Evolutionary conservation across 2,113 vertebrate genomes (phyloP).

Genomic region (Microcebus jonahi): DNA sequence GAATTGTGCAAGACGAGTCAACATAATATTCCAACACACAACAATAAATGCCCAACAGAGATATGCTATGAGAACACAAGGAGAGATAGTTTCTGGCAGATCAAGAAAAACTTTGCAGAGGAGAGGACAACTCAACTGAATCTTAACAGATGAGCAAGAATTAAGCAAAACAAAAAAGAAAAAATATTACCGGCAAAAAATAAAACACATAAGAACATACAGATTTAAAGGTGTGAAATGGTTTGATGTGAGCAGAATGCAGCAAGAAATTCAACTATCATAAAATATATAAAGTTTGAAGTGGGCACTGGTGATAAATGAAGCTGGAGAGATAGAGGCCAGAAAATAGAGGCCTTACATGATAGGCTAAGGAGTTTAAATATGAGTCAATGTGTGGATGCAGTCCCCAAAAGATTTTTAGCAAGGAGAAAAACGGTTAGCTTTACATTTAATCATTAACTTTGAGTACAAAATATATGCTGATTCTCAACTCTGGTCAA

Average conservation of each 20-base stretch:
- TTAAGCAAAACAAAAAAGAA: slow-evolving; percentile 1
- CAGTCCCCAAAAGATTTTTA: not conserved
- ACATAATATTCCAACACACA: not conserved
- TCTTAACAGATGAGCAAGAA: not conserved
- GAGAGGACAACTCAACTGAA: not conserved
- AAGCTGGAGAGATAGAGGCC: not conserved
- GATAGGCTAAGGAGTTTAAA: not conserved
- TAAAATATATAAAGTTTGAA: not conserved
- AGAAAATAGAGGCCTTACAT: not conserved
- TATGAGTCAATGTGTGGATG: not conserved
- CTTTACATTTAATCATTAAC: not conserved
- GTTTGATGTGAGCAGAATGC: not conserved
- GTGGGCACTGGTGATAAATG: not conserved
- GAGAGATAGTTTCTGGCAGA: not conserved
- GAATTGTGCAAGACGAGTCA: not conserved
- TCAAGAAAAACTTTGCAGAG: not conserved
- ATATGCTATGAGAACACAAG: not conserved
- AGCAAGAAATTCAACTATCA: not conserved
- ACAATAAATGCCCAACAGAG: not conserved
- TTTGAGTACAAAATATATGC: not conserved
- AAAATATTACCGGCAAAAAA: not conserved
- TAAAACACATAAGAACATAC: not conserved
- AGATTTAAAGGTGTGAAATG: not conserved
- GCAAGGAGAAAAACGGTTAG: not conserved
- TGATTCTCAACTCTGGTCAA: not conserved